Base-by-base conservation (phyloP, 2,797 vertebrate species). In the Urophycis tenuis region DNA sequence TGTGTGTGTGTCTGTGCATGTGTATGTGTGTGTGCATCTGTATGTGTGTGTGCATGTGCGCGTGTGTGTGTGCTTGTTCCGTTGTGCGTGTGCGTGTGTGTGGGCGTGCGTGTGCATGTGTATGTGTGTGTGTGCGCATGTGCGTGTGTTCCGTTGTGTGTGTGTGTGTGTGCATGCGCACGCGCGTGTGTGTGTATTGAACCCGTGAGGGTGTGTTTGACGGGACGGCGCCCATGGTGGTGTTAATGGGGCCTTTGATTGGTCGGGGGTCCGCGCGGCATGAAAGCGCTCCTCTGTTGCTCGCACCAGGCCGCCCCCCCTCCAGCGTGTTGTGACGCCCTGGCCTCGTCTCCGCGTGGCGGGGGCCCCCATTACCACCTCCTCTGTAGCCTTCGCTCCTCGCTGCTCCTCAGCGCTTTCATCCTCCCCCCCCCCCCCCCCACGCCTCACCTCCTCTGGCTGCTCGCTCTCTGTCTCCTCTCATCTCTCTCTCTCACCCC, bases 181-280 rank as follows among this genome's bases (percentile, higher is more conserved):
- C n/a, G n/a, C n/a, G n/a, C n/a, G n/a, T 41, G 39, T 17, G 39
- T 69, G 53, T 69, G 49, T 39, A 77, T 80, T 76, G 64, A 53
- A 64, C 11, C 11, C 1, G 72, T 25, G 74, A 39, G 32, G 5
- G 78, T 78, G 78, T 75, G 79, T 71, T 71, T 75, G 78, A 82
- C 77, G 80, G 41, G 80, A 80, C 85, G 70, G 78, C 79, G 88
- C 81, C 89, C 80, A 78, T 86, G 86, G 71, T 80, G 81, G 81
- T 75, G 76, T 91, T 92, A 91, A 90, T 89, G 84, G 84, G 75
- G 87, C 88, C 90, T 90, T 90, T 90, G 86, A 92, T 85, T 73
- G 49, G 79, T 36, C 82, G 81, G 84, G 69, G 84, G 69, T n/a
- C 80, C 81, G 81, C 82, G 76, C 71, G 78, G 78, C 77, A 87